These are phyloP conservation scores for Rotaria magnacalcarata DNA, from an alignment of 2,888 invertebrate genomes.

Conservation along the genomic window DNA sequence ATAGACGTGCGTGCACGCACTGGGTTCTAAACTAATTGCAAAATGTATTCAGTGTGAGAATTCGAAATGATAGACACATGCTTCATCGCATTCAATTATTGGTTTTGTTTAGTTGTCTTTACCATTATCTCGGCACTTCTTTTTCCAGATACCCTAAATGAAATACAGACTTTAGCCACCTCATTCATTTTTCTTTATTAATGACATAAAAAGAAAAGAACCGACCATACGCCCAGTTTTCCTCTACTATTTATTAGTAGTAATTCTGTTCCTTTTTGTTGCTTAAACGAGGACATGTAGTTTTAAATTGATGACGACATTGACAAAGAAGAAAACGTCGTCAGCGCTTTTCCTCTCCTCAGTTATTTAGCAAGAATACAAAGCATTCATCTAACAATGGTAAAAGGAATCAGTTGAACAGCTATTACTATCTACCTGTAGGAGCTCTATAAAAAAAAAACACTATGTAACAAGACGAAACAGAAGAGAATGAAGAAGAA, in stretches of 20 bases:
- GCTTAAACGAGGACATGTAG: background rate
- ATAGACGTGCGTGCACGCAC: background rate
- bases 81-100: background rate
- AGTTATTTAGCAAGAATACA: background rate
- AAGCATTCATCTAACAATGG: background rate
- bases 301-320: background rate
- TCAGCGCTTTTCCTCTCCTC: background rate
- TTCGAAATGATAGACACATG: background rate
- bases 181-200: background rate
- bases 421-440: conserved; percentile 3
- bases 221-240: background rate
- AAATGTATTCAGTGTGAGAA: background rate
- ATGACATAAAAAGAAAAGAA: background rate
- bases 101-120: background rate
- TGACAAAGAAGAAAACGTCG: background rate
- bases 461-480: background rate
- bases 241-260: background rate
- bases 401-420: background rate
- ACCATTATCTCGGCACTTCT: background rate
- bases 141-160: background rate
- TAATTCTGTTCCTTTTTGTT: background rate
- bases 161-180: background rate
- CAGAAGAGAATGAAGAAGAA: background rate
- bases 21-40: background rate
- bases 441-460: background rate